Evolutionary conservation across 2,113 vertebrate genomes (phyloP), one percentile per base, ranked within the genome.

Genomic region (Xyliphius kryptos): DNA sequence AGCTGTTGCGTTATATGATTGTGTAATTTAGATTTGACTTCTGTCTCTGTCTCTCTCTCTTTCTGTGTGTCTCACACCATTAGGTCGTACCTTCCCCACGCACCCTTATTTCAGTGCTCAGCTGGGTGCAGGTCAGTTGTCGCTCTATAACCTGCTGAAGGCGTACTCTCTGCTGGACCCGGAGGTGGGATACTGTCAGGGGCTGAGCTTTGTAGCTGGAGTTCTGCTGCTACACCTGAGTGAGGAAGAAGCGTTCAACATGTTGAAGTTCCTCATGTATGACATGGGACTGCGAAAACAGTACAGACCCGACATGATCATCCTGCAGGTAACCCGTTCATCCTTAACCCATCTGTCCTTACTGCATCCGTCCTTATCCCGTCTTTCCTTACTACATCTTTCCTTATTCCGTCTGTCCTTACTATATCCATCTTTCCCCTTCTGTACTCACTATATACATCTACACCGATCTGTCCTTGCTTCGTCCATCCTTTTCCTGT

Each of bases 161-260:
- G 96, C 96, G 0, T 99, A 99, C 59, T 98, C 95, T 71, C 84
- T 98, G 85, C 86, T 99, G 88, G 95, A 98, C 85, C 91, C 92
- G 69, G 96, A 99, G 85, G 94, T 98, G 47, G 96, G 95, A 67
- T 99, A 99, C 81, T 99, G 95, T 74, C 96, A 99, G 78, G 96
- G 95, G 1, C 90, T 99, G 77, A 99, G 96, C 83, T 99, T 99
- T 43, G 91, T 98, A 79, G 96, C 95, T 0, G 96, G 95, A 14
- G 90, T 99, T 43, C 81, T 99, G 70, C 91, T 99, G 74, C 86
- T 99, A n/a, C 96, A 98, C 78, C 92, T 97, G 92, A 92, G 91
- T 26, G 96, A 99, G 70, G 93, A 95, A 9, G 94, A 97, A 77
- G 92, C 96, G 67, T 99, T 98, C 26, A 89, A 95, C 78, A 95